These are phyloP conservation scores for Carollia perspicillata DNA, from an alignment of 2,113 vertebrate species.

Conservation along the genomic window DNA sequence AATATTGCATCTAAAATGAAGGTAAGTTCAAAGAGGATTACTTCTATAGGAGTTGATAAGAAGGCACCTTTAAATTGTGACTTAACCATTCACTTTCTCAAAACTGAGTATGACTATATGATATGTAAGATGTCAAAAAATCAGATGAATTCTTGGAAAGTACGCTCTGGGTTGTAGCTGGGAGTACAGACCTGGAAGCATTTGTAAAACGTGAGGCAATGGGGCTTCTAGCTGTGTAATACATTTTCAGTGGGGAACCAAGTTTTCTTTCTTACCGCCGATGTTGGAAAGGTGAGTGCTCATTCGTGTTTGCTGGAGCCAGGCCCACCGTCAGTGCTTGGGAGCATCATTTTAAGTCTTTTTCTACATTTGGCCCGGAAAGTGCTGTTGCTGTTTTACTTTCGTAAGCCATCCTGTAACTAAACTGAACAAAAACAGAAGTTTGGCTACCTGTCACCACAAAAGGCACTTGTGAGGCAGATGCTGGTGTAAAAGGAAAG, in stretches of 20 bases:
- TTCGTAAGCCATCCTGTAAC: background rate
- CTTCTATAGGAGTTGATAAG: constrained; percentile 28
- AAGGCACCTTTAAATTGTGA: constrained; percentile 52
- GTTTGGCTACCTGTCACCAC: too few relatives aligned
- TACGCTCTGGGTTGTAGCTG: background rate
- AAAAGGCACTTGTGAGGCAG: too few relatives aligned
- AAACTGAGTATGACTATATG: background rate
- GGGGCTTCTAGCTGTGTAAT: background rate
- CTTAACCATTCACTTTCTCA: constrained; percentile 11
- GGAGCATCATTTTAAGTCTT: background rate
- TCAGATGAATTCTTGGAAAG: background rate
- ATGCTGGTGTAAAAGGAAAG: too few relatives aligned
- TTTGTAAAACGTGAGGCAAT: background rate
- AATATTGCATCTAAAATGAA: background rate
- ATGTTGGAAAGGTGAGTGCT: background rate
- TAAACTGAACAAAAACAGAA: too few relatives aligned
- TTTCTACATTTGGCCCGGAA: background rate
- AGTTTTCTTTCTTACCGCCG: background rate
- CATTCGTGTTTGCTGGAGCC: background rate
- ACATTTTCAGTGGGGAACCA: background rate
- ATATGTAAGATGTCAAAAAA: background rate
- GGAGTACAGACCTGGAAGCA: background rate
- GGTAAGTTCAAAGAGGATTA: background rate
- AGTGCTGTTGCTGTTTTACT: background rate
- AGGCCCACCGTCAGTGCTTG: background rate